Base-by-base conservation (phyloP, 2,888 invertebrate genomes). In the Mantis religiosa region DNA sequence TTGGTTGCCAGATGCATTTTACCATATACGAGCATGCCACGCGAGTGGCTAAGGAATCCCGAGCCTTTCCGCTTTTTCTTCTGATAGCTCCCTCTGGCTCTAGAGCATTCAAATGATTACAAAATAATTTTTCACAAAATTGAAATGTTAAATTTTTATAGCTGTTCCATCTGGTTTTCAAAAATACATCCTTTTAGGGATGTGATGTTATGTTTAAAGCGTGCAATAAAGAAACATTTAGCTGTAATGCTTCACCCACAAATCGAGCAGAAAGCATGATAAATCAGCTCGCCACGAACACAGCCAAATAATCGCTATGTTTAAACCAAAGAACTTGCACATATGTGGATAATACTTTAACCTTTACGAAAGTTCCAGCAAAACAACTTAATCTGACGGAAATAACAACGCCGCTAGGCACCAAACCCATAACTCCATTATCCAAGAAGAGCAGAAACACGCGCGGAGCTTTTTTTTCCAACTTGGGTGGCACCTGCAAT, bases 401-500 rank as follows among this genome's bases (percentile, higher is more conserved):
- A 82, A 30, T 82, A 25, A 87, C 12, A 15, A 34, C 34, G 54
- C 54, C 54, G 34, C 25, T 14, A 15, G 82, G 87, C 30, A 28
- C 30, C 30, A 28, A 28, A 82, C 82, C 25, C 82, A 30, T n/a
- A 34, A 87, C 82, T 82, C 28, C 87, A 34, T 27, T 34, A 82
- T 82, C 28, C 82, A 82, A 34, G n/a, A n/a, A 25, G 54, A 85
- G 54, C 47, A 54, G 12, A 83, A 20, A n/a, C n/a, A 28, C 9
- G 8, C 25, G 41, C 41, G 12, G 1, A 12, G 41, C 1, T 9
- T 12, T 41, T 41, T 28, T 14, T 14, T 30, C 82, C 87, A 28
- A 54, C 87, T 82, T 87, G 87, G 87, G 87, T 87, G 87, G 87
- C 82, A 82, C 34, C 34, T 14, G 41, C 34, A 87, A 87, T 34